These are phyloP conservation scores for Syritta pipiens DNA, from an alignment of 2,888 invertebrate genomes.

Conservation along the genomic window DNA sequence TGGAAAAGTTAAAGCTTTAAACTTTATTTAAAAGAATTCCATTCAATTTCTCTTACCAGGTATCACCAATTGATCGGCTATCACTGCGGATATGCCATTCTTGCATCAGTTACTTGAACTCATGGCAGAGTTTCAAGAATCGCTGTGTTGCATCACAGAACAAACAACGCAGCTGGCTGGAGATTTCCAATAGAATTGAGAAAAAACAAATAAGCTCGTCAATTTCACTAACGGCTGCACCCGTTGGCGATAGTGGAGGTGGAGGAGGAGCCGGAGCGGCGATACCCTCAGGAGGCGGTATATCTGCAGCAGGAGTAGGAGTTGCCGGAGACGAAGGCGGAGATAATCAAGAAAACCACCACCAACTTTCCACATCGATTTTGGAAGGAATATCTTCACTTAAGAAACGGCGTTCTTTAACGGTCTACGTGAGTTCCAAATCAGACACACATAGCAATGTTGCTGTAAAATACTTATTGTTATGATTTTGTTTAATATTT, in stretches of 20 bases:
- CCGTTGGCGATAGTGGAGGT: neutral
- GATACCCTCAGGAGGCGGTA: no score
- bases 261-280: neutral
- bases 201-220: constrained; percentile 65
- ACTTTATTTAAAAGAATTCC: neutral
- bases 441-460: constrained; percentile 56
- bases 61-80: constrained; percentile 76
- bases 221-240: constrained; percentile 12
- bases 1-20: constrained; percentile 25
- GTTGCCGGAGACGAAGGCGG: neutral
- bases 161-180: constrained; percentile 78
- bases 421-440: constrained; percentile 78
- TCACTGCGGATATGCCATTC: constrained; percentile 78
- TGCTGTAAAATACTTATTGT: constrained; percentile 32
- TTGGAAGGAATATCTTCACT: constrained; percentile 77
- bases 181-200: constrained; percentile 72
- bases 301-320: neutral
- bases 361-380: constrained; percentile 71
- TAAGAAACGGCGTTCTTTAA: constrained; percentile 78
- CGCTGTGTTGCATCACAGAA: constrained; percentile 78
- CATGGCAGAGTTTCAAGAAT: constrained; percentile 80
- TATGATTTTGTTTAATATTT: constrained; percentile 5
- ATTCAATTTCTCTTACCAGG: constrained; percentile 71
- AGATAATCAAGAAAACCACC: constrained; percentile 34
- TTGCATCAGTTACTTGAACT: constrained; percentile 79